A percentile compares a stretch with the other conserved stretches of the same genome.
Conservation (phyloP, 2,888 invertebrate species). For the Doris montereyensis region DNA sequence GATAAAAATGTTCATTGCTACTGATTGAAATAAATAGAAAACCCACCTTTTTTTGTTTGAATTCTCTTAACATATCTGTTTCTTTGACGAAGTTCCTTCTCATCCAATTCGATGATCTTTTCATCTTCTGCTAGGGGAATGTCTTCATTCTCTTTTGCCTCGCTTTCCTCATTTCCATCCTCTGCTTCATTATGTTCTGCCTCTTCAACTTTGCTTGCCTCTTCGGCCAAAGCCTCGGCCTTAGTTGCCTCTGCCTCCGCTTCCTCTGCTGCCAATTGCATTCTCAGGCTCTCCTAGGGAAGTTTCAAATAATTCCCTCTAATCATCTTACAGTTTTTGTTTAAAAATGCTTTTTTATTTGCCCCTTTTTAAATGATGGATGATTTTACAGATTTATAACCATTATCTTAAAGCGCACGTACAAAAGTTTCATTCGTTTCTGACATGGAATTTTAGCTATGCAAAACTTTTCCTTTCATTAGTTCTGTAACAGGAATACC, state of each 20-base stretch:
- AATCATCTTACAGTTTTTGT: too few species aligned
- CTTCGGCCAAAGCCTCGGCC: not conserved
- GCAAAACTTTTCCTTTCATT: too few species aligned
- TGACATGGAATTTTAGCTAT: too few species aligned
- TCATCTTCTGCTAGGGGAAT: slow-evolving; percentile 1
- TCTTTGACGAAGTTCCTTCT: slow-evolving; percentile 27
- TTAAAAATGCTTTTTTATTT: too few species aligned
- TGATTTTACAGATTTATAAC: too few species aligned
- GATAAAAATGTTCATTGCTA: not conserved
- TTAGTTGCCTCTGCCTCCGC: slow-evolving; percentile 22
- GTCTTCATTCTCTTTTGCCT: not conserved
- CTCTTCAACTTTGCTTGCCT: not conserved
- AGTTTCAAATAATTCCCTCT: too few species aligned
- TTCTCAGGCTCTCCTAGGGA: slow-evolving; percentile 41
- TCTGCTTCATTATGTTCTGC: not conserved
- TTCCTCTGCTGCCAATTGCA: slow-evolving; percentile 43
- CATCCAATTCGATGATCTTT: slow-evolving; percentile 37
- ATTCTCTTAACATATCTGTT: slow-evolving; percentile 54
- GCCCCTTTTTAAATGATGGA: too few species aligned
- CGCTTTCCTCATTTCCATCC: not conserved
- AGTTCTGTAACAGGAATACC: too few species aligned
- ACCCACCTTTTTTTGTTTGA: slow-evolving; percentile 54
- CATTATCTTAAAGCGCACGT: too few species aligned
- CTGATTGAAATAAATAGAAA: not conserved
- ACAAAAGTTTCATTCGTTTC: too few species aligned